Percentiles rank a stretch among this genome's conserved stretches.
Evolutionary conservation across 2,888 invertebrate genomes (phyloP).

Genomic region (Strigamia transsilvanica): DNA sequence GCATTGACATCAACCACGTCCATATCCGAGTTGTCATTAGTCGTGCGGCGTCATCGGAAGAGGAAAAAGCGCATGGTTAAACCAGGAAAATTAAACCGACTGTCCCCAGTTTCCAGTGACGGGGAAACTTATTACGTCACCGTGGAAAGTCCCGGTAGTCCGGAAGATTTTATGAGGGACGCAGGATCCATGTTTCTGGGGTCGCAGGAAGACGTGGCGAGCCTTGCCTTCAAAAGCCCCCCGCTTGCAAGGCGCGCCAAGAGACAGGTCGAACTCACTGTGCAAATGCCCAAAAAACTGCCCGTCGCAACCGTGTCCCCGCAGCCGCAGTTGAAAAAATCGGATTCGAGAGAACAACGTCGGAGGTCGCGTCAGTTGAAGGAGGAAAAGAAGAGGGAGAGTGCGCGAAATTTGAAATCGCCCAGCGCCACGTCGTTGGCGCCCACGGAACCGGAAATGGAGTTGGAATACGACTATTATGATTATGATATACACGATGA

Average conservation of each 20-base stretch:
- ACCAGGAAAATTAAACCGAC: neutral
- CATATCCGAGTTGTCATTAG: constrained; percentile 54
- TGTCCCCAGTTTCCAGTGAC: constrained; percentile 50
- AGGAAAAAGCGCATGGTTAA: neutral
- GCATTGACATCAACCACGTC: constrained; percentile 55
- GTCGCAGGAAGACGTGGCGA: constrained; percentile 7
- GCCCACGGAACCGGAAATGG: constrained; percentile 31
- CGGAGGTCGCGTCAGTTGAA: neutral
- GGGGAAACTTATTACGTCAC: constrained; percentile 50
- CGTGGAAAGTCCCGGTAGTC: constrained; percentile 36
- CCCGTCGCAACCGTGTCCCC: constrained; percentile 57
- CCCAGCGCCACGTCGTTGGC: constrained; percentile 9
- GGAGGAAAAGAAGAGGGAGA: neutral
- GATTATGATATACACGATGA: constrained; percentile 58
- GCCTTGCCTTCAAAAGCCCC: constrained; percentile 2
- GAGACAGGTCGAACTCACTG: neutral
- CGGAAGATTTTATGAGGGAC: constrained; percentile 53
- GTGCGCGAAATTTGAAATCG: neutral
- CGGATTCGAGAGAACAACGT: neutral
- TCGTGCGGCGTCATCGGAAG: neutral
- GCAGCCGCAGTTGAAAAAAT: constrained; percentile 54
- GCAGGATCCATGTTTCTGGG: constrained; percentile 49
- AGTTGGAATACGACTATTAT: constrained; percentile 59
- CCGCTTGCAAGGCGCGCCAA: constrained; percentile 19
- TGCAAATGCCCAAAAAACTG: neutral